Evolutionary conservation across 2,797 vertebrate species (phyloP).

Genomic region (Semaprochilodus insignis): DNA sequence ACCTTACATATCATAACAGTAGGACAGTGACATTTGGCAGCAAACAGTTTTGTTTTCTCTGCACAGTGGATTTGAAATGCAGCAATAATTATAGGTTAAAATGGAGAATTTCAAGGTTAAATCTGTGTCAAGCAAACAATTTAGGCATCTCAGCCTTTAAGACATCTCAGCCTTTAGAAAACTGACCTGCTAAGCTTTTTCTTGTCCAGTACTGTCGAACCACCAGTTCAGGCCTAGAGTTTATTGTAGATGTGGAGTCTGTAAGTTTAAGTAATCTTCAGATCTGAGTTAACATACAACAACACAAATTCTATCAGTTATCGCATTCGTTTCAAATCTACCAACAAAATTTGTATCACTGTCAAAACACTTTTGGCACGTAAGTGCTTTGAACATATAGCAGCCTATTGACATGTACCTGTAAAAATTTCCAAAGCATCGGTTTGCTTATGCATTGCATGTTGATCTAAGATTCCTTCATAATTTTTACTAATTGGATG

Average conservation of each 20-base stretch:
- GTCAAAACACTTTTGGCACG: no score
- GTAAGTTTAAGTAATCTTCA: no score
- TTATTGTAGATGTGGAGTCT: neutral
- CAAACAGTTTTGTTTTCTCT: no score
- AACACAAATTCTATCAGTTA: no score
- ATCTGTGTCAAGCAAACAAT: neutral
- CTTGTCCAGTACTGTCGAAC: neutral
- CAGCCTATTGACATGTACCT: no score
- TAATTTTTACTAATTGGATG: slow-evolving; percentile 8
- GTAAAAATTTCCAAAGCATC: no score
- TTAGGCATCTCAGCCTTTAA: neutral
- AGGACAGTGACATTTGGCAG: no score
- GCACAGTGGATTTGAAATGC: neutral
- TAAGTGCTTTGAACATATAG: no score
- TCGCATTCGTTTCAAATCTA: no score
- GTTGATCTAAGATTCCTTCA: neutral
- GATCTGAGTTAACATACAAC: no score
- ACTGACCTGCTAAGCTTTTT: neutral
- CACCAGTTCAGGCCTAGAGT: neutral
- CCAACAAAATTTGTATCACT: no score
- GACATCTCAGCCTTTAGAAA: neutral
- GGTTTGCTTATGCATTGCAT: neutral
- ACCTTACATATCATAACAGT: neutral
- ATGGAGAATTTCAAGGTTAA: neutral
- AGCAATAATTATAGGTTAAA: neutral